Evolutionary conservation across 2,888 invertebrate genomes (phyloP), one percentile per base, ranked within the genome.

Genomic region (Cephus runcator): DNA sequence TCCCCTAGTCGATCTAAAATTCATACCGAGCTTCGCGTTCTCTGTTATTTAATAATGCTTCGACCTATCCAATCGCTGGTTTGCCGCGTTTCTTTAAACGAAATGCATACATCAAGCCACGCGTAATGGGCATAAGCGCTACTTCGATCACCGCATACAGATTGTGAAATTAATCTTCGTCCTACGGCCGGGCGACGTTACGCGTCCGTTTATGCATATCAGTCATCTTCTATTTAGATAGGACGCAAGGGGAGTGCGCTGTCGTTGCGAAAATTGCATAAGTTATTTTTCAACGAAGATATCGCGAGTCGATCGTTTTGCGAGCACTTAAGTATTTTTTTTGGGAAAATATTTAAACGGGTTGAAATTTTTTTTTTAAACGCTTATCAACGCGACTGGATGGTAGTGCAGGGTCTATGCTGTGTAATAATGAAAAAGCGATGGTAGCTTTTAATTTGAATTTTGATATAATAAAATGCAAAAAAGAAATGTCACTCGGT

Each of bases 21-120:
- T 82, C 79, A 80, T 79, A 78, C 56, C 56, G 56, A 56, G 56
- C 56, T 56, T 56, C 56, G 73, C 76, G 76, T 36, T 73, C 69
- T 79, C 74, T 76, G 80, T 81, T 80, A 82, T 82, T 80, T 80
- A 80, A 81, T 77, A 82, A 81, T 69, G 75, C 78, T n/a, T 75
- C 36, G 71, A 75, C 74, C 75, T 82, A 73, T 79, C 74, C 74
- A 12, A 12, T n/a, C 31, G 31, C 35, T 34, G 74, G 74, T 74
- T 35, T 74, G 34, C 36, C 35, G 30, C 12, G 31, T 34, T 74
- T 74, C 74, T 74, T 34, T 35, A 36, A 74, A 74, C 36, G 71
- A 74, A 34, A 74, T 34, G 35, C 36, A 74, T 74, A 56, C 1
- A 56, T 56, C 56, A 56, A 56, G 40, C 6, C 9, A 23, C 23